Evolutionary conservation across 2,797 vertebrate species (phyloP).

Genomic region (Mormyrops boulengeri): DNA sequence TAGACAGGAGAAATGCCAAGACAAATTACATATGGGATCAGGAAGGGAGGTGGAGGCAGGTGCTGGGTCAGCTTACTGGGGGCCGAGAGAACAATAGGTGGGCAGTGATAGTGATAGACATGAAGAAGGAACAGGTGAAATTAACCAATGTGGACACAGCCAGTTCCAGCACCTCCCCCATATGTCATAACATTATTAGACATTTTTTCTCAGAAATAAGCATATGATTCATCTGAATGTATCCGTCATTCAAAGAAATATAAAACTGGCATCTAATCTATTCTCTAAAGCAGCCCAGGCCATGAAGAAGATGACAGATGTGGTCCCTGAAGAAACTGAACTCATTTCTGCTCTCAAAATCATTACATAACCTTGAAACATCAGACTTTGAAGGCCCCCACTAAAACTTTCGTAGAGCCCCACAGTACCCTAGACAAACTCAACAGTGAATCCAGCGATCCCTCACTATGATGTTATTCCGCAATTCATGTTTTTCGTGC

Average conservation of each 20-base stretch:
- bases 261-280: background rate
- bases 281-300: background rate
- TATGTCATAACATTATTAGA: background rate
- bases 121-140: background rate
- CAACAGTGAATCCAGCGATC: background rate
- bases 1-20: background rate
- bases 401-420: background rate
- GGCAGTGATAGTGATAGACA: background rate
- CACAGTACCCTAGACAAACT: background rate
- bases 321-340: background rate
- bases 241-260: background rate
- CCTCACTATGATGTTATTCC: background rate
- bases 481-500: background rate
- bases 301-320: background rate
- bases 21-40: background rate
- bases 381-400: background rate
- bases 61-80: background rate
- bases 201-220: background rate
- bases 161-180: background rate
- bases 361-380: background rate
- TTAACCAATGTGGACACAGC: background rate
- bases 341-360: background rate
- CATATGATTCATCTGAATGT: background rate
- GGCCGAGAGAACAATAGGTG: background rate
- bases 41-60: background rate